phyloP scores from a whole-genome alignment of 30 jellyfish, hydroid and myxozoan genomes.

The Pseudorhiza aurosa region DNA sequence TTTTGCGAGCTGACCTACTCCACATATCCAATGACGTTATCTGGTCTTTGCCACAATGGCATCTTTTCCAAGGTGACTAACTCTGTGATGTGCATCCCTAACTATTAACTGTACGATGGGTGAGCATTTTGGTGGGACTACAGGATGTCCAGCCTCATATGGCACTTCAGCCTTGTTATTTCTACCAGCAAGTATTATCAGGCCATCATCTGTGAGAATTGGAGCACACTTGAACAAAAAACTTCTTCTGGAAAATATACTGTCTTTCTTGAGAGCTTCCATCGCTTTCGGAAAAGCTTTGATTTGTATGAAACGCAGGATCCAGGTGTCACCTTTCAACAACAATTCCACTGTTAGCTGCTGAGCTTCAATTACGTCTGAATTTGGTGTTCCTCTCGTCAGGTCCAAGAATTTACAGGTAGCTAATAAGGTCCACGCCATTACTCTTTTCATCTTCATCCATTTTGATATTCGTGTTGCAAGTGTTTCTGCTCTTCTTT shows the following conservation, averaged over 20 bases:
- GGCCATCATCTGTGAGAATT: slow-evolving; percentile 47
- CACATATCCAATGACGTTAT: slow-evolving; percentile 28
- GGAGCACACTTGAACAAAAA: slow-evolving; percentile 42
- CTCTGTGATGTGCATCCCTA: slow-evolving; percentile 39
- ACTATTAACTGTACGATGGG: slow-evolving; percentile 24
- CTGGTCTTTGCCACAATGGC: slow-evolving; percentile 27
- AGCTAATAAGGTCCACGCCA: slow-evolving; percentile 52
- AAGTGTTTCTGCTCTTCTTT: slow-evolving; percentile 30
- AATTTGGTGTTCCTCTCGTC: slow-evolving; percentile 6
- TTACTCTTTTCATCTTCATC: slow-evolving; percentile 47
- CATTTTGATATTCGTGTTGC: slow-evolving; percentile 39
- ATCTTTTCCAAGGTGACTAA: slow-evolving; percentile 46
- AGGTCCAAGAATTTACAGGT: slow-evolving; percentile 16
- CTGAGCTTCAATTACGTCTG: slow-evolving; percentile 14
- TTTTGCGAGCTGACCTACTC: slow-evolving; percentile 27
- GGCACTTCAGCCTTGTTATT: slow-evolving; percentile 33
- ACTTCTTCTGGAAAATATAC: slow-evolving; percentile 51
- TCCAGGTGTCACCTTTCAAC: slow-evolving; percentile 21
- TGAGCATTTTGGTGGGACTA: slow-evolving; percentile 38
- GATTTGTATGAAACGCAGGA: slow-evolving; percentile 26
- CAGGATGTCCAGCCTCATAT: slow-evolving; percentile 57
- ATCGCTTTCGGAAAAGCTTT: slow-evolving; percentile 36
- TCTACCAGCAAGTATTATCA: slow-evolving; percentile 13
- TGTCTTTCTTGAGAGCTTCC: slow-evolving; percentile 43
- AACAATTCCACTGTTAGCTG: slow-evolving; percentile 32